phyloP scores from a whole-genome alignment of 1,140 invertebrate genomes.

The Camponotus pennsylvanicus region DNA sequence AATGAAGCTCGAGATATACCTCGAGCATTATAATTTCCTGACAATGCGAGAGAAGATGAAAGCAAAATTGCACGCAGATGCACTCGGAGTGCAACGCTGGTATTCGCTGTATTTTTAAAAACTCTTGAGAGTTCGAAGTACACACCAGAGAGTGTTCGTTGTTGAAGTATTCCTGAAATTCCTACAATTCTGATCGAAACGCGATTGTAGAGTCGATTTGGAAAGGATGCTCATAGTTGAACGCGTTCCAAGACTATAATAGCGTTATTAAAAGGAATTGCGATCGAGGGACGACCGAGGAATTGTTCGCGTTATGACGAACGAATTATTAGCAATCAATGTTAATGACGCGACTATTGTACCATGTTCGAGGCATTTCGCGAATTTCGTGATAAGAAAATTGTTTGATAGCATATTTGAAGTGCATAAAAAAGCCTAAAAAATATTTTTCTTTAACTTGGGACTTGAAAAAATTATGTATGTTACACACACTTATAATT shows the following conservation, averaged over 20 bases:
- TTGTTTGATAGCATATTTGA: background rate
- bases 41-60: constrained; percentile 2
- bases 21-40: constrained; percentile 2
- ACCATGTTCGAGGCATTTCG: background rate
- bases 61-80: constrained; percentile 43
- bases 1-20: constrained; percentile 24
- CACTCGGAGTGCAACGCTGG: background rate
- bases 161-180: constrained; percentile 56
- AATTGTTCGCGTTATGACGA: constrained; percentile 8
- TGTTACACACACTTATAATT: no score
- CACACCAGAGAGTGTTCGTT: background rate
- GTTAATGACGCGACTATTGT: constrained; percentile 16
- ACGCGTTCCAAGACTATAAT: constrained; percentile 59
- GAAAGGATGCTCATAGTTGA: constrained; percentile 57
- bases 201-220: constrained; percentile 67
- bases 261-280: constrained; percentile 68
- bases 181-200: constrained; percentile 65
- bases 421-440: background rate
- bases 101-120: constrained; percentile 65
- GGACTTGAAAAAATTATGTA: background rate
- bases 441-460: background rate
- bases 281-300: constrained; percentile 1
- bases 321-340: constrained; percentile 24
- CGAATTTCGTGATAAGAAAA: constrained; percentile 9
- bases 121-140: constrained; percentile 41